These are phyloP conservation scores for Struthio camelus DNA, from an alignment of 2,113 vertebrate species.

Conservation along the genomic window DNA sequence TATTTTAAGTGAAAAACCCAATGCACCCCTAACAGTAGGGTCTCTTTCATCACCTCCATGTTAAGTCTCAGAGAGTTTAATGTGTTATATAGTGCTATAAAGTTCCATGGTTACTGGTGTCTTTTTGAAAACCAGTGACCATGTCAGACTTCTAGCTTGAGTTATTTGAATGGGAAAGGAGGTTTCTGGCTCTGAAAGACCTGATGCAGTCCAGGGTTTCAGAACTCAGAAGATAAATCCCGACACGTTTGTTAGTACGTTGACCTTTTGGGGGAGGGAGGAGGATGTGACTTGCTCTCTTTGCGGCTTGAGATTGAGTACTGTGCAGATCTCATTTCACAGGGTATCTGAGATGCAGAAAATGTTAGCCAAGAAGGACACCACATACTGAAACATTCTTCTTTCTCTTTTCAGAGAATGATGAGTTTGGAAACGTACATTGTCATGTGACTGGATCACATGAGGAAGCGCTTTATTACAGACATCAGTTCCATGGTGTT, in stretches of 20 bases:
- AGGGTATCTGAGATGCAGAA: neutral
- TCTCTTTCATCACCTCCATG: neutral
- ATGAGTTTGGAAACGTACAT: constrained; percentile 83
- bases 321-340: neutral
- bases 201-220: neutral
- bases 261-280: neutral
- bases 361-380: neutral
- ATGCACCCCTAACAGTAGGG: neutral
- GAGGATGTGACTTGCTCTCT: neutral
- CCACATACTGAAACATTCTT: constrained; percentile 45
- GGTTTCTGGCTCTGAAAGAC: neutral
- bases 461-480: constrained; percentile 89
- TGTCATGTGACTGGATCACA: constrained; percentile 89
- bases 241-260: neutral
- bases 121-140: neutral
- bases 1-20: neutral
- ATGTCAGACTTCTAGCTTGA: neutral
- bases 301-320: neutral
- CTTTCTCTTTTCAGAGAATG: constrained; percentile 84
- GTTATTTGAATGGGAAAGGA: neutral
- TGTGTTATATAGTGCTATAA: neutral
- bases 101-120: neutral
- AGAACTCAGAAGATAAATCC: neutral
- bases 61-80: neutral
- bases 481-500: constrained; percentile 99